A percentile compares a stretch with the other conserved stretches of the same genome.
These are phyloP conservation scores for Lithophane leautieri DNA, from an alignment of 2,888 invertebrate species.

Conservation along the genomic window DNA sequence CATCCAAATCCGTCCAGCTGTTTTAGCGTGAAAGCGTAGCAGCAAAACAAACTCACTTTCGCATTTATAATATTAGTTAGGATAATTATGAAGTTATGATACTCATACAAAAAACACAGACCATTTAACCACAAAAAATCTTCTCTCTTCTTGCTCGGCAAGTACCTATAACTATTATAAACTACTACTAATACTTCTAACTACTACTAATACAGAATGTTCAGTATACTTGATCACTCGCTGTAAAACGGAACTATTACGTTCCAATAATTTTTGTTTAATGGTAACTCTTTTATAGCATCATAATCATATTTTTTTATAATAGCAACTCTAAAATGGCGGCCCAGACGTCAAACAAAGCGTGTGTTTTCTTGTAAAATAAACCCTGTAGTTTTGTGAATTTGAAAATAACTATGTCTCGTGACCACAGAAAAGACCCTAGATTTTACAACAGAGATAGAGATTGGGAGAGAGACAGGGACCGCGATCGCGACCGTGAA, in stretches of 20 bases:
- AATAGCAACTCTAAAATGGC: conserved; percentile 53
- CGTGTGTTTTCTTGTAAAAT: conserved; percentile 51
- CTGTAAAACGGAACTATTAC: background rate
- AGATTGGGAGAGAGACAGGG: conserved; percentile 74
- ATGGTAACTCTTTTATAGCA: background rate
- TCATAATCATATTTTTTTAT: background rate
- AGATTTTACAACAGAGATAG: conserved; percentile 72
- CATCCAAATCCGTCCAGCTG: too few relatives aligned
- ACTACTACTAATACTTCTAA: background rate
- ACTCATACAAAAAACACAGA: too few relatives aligned
- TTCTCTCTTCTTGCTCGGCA: background rate
- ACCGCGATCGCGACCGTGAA: conserved; percentile 70
- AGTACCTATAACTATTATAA: too few relatives aligned
- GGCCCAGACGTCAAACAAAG: conserved; percentile 52
- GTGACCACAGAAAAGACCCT: conserved; percentile 73
- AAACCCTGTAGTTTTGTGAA: conserved; percentile 9
- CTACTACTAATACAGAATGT: background rate
- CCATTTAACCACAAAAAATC: too few relatives aligned
- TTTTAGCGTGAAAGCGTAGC: too few relatives aligned
- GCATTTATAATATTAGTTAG: too few relatives aligned
- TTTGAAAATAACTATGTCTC: conserved; percentile 68
- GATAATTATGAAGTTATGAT: too few relatives aligned
- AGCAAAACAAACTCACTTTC: too few relatives aligned
- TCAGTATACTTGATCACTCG: background rate
- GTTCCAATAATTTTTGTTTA: background rate